Evolutionary conservation across 2,113 vertebrate species (phyloP), one percentile per base, ranked within the genome.

Genomic region (Spheniscus mendiculus): DNA sequence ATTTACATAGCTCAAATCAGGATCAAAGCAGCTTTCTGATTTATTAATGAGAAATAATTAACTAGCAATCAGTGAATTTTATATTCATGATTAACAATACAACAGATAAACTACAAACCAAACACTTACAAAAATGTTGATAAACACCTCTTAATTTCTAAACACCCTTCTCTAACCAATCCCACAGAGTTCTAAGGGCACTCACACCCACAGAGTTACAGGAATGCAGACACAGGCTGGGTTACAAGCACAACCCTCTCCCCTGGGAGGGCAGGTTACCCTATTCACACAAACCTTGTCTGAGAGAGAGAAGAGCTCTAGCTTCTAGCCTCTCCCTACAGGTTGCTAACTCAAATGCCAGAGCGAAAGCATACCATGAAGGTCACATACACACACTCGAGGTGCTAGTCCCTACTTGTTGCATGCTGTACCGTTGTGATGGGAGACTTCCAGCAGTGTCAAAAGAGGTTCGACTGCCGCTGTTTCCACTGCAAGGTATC

Each of bases 281-380:
- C 40, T 47, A 1, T 1, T 45, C 40, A 36, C 47, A 36, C 17
- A 71, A 49, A 16, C 45, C 9, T 4, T 29, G 42, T 7, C 14
- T 9, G 32, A 20, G 65, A 56, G 44, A 52, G 9, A 55, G 8
- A 67, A 17, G 44, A 50, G n/a, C 25, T 79, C 12, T 5, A 56
- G 56, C 10, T 86, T 29, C 42, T 42, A 42, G 65, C 17, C 63
- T 50, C 63, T 81, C 44, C 72, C 22, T 42, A 8, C 38, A 63
- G 14, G 36, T 34, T 55, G 40, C 65, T 82, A 70, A 85, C 16
- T 7, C 59, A 34, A 6, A 6, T 6, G 29, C 18, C 26, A 58
- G 38, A 12, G 25, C 0, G 0, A 80, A 76, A 76, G 36, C 23
- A 32, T 1, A 0, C 29, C 38, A 10, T 1, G 1, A 12, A 81